These are phyloP conservation scores for Ornithorhynchus anatinus DNA, from an alignment of 2,113 vertebrate species.

Conservation along the genomic window DNA sequence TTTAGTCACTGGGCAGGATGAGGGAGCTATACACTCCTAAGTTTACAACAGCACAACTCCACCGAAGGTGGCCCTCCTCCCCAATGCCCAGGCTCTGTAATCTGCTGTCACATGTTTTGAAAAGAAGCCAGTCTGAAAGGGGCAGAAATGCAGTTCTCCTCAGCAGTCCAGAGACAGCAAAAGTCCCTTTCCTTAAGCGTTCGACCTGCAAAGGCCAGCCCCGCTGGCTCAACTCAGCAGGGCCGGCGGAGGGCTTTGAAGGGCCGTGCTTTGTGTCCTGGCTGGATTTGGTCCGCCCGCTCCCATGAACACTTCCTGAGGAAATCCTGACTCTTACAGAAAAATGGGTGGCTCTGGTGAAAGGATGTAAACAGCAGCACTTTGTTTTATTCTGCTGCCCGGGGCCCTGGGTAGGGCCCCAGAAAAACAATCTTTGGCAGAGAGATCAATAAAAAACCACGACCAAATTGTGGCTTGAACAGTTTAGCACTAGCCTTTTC, in stretches of 20 bases:
- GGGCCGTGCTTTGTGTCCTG: neutral
- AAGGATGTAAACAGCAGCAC: constrained; percentile 33
- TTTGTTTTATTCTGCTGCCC: constrained; percentile 8
- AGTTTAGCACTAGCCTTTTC: neutral
- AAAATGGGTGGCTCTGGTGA: neutral
- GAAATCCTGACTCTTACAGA: constrained; percentile 45
- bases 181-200: constrained; percentile 9
- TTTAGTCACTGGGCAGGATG: too few relatives aligned
- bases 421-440: neutral
- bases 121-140: too few relatives aligned
- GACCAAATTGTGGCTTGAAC: neutral
- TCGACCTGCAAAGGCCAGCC: neutral
- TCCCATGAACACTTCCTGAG: constrained; percentile 42
- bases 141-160: constrained; percentile 30
- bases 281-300: neutral
- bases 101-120: too few relatives aligned
- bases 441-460: neutral
- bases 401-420: neutral
- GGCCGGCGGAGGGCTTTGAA: neutral
- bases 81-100: too few relatives aligned
- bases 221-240: neutral
- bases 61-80: too few relatives aligned
- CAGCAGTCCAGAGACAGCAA: constrained; percentile 16
- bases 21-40: too few relatives aligned
- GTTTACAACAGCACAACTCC: too few relatives aligned